Base-by-base conservation (phyloP, 2,113 vertebrate species). In the Ploceus nigricollis region DNA sequence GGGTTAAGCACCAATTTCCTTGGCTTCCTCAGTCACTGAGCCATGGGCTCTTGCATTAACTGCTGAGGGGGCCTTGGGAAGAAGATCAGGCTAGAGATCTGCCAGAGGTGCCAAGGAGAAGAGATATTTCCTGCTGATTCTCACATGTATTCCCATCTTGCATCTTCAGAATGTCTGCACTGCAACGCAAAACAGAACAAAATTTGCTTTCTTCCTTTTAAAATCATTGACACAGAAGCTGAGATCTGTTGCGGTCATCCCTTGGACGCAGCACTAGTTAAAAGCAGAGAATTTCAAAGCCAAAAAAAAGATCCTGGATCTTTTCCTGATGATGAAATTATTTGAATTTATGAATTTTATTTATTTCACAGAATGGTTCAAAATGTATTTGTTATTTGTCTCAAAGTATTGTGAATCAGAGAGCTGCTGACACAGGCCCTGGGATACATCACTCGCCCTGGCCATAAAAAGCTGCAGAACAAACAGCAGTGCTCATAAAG, bases 401-500 rank as follows among this genome's bases (percentile, higher is more conserved):
- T 89, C 37, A 42, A 85, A 19, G 31, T 80, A 83, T 27, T 71
- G 44, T 89, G 86, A 92, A 72, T 64, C 61, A 85, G 35, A 3
- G 33, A 60, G 65, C 44, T 82, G 28, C 77, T 91, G 91, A 87
- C 73, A 94, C 7, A 39, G 75, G 65, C 30, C 11, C 93, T 51
- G 47, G 77, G 63, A 93, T 47, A 73, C 69, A 85, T 88, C 78
- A 50, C 15, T 90, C 78, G 87, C 57, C 10, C 77, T 23, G 37
- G 48, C 69, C 73, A 87, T 94, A 94, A 96, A 95, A 96, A 87
- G 54, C 70, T 85, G 39, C 66, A 90, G 84, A 91, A 87, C 40
- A 90, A 96, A 94, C 78, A 96, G 33, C 58, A 95, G 69, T 16
- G 2, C 73, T 90, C 87, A 85, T 90, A 80, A 95, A 90, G 75